Evolutionary conservation across 2,888 invertebrate species (phyloP).

Genomic region (Eristalis intricaria): DNA sequence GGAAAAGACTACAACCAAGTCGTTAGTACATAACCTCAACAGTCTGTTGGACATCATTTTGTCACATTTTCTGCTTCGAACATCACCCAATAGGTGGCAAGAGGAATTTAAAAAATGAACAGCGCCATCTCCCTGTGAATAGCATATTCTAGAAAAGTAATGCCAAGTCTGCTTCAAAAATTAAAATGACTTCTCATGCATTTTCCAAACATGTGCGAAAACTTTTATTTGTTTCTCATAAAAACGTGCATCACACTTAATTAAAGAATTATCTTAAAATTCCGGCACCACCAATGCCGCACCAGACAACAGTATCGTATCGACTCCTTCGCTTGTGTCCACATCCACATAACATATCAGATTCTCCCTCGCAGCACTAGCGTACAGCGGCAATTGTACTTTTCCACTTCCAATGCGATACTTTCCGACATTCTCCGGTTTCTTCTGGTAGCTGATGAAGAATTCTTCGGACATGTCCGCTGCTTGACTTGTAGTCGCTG

Average conservation of each 20-base stretch:
- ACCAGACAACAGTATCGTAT: conserved; percentile 78
- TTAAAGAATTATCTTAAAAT: conserved; percentile 67
- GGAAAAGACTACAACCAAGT: no score
- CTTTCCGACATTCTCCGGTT: not conserved
- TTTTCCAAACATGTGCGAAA: not conserved
- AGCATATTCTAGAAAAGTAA: not conserved
- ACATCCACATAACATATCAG: conserved; percentile 78
- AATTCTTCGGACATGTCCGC: conserved; percentile 74
- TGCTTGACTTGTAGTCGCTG: conserved; percentile 51
- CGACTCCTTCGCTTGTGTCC: conserved; percentile 73
- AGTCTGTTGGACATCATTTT: no score
- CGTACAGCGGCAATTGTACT: conserved; percentile 77
- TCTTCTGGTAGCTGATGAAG: conserved; percentile 73
- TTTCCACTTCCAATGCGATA: conserved; percentile 23
- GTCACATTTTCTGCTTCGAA: no score
- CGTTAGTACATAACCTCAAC: no score
- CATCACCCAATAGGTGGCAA: not conserved
- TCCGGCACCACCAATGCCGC: conserved; percentile 79
- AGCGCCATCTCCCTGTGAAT: no score
- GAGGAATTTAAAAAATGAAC: not conserved
- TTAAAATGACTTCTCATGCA: not conserved
- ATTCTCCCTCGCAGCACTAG: conserved; percentile 76
- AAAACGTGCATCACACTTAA: not conserved
- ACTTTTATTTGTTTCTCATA: not conserved
- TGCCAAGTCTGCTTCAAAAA: not conserved